Evolutionary conservation across 2,797 vertebrate species (phyloP), one percentile per base, ranked within the genome.

Genomic region (Tokudaia muenninki): DNA sequence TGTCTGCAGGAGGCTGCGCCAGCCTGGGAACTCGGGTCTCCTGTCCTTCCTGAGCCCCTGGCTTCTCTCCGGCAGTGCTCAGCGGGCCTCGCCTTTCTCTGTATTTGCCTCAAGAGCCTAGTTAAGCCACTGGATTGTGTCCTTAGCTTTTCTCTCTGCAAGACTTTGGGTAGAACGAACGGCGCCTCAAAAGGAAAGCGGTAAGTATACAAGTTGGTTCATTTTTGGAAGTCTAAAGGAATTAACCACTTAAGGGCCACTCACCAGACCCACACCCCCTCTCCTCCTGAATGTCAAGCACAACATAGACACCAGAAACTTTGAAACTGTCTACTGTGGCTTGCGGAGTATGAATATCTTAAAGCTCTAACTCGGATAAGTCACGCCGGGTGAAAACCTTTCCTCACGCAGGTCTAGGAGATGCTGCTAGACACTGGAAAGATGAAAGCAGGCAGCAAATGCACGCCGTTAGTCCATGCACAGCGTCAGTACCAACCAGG

Each of bases 1-100:
- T 29, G 0, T 8, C 14, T 3, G 1, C 8, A 0, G n/a, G 57
- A 14, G 22, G 8, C 29, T 4, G 2, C 26, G 4, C 31, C 29
- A 44, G 63, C 41, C 41, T 50, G 37, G 29, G 79, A 17, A n/a
- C 61, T 16, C 8, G 3, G 3, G 12, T 41, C 21, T 82, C 55
- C 22, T 8, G 8, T 37, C 31, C 55, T 41, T 24, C 7, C 55
- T 37, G 24, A 61, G 57, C n/a, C n/a, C 44, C 10, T 11, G 37
- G 29, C 61, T 17, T 26, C 14, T 44, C 22, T 22, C 24, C 8
- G 3, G 74, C 19, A 5, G 50, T 6, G 21, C n/a, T 6, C 47
- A 14, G 81, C 16, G 1, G 80, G 57, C 80, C 59, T 22, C 9
- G 6, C 34, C 34, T 24, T 5, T 6, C 16, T 14, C 7, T 12